These are phyloP conservation scores for Diaprepes abbreviatus DNA, from an alignment of 2,888 invertebrate genomes.

Conservation along the genomic window DNA sequence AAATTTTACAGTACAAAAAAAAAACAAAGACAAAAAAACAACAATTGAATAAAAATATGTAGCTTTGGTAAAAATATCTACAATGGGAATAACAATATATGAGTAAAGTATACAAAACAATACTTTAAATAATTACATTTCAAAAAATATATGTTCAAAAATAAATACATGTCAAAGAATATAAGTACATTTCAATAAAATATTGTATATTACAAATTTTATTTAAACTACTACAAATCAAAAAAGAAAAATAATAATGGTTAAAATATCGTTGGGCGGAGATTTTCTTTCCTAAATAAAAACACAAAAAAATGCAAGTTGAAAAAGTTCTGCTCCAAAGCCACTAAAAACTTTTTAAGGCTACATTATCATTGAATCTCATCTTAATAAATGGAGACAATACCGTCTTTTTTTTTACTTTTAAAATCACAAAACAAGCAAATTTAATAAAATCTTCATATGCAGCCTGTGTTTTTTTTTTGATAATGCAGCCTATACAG, in stretches of 20 bases:
- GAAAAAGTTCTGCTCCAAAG: constrained; percentile 61
- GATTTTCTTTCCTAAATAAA: constrained; percentile 62
- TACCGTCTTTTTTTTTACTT: neutral
- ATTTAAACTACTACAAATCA: constrained; percentile 57
- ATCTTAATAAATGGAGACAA: constrained; percentile 12
- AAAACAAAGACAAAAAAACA: constrained; percentile 49
- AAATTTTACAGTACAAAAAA: constrained; percentile 65
- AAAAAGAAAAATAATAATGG: constrained; percentile 52
- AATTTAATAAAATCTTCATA: constrained; percentile 6
- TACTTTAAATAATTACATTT: constrained; percentile 53
- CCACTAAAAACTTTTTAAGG: constrained; percentile 57
- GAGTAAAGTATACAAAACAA: constrained; percentile 47
- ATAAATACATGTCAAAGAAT: constrained; percentile 51
- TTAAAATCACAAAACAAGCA: constrained; percentile 8
- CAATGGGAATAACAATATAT: constrained; percentile 38
- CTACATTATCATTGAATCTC: constrained; percentile 54
- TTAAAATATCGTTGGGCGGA: constrained; percentile 56
- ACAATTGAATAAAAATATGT: constrained; percentile 47
- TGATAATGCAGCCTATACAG: constrained; percentile 61
- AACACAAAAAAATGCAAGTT: constrained; percentile 63
- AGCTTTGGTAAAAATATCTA: constrained; percentile 36
- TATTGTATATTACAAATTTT: constrained; percentile 48
- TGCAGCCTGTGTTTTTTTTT: constrained; percentile 10
- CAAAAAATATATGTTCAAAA: constrained; percentile 51
- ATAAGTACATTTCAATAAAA: constrained; percentile 55